Evolutionary conservation across 1,140 invertebrate genomes (phyloP).

Genomic region (Bombus pyrosoma): DNA sequence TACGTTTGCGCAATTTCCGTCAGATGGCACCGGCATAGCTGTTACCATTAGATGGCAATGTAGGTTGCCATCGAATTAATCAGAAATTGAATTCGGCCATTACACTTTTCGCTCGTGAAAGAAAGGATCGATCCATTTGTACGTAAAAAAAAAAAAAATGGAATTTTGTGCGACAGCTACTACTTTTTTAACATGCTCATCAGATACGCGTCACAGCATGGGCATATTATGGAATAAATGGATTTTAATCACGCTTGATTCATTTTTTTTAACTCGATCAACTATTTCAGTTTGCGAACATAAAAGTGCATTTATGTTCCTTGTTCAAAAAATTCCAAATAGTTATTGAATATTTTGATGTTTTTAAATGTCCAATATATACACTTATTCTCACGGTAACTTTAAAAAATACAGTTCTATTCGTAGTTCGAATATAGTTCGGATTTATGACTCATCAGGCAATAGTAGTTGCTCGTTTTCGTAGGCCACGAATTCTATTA

Average conservation of each 20-base stretch:
- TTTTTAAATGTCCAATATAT: not conserved
- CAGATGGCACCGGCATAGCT: not conserved
- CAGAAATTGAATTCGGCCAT: conserved; percentile 2
- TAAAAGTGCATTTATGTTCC: too few relatives aligned
- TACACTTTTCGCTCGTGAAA: conserved; percentile 5
- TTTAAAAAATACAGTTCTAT: not conserved
- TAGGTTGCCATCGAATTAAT: conserved; percentile 26
- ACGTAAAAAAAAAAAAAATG: not conserved
- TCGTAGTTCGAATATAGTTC: not conserved
- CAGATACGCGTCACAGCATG: not conserved
- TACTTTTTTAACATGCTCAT: conserved; percentile 2
- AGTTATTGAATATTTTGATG: not conserved
- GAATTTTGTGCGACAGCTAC: not conserved
- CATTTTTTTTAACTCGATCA: not conserved
- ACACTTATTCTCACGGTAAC: not conserved
- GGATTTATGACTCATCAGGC: not conserved
- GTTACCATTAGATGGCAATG: not conserved
- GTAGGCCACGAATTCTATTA: not conserved
- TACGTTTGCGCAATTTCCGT: not conserved
- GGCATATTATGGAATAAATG: not conserved
- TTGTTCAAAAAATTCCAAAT: not conserved
- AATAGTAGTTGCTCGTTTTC: not conserved
- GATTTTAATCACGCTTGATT: not conserved
- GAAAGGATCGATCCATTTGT: not conserved
- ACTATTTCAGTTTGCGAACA: not conserved